phyloP scores from a whole-genome alignment of 1,140 invertebrate genomes.

The Drosophila virilis region DNA sequence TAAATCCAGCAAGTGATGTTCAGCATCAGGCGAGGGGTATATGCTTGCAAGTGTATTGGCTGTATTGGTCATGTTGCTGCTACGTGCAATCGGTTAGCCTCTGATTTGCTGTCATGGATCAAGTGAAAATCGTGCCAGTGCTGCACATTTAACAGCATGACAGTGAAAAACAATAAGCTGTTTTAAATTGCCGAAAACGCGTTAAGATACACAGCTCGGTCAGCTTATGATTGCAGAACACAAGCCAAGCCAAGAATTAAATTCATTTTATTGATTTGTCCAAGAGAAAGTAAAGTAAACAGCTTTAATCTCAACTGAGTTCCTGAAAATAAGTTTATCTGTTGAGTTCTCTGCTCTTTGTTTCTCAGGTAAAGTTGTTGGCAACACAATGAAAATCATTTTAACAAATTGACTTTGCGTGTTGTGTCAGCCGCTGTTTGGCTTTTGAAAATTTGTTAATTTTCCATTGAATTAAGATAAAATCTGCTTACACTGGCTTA shows the following conservation, averaged over 20 bases:
- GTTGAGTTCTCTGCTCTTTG: no score
- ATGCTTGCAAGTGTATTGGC: slow-evolving; percentile 16
- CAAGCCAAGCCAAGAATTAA: neutral
- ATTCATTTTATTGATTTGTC: slow-evolving; percentile 5
- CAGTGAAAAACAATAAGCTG: slow-evolving; percentile 23
- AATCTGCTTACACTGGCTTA: slow-evolving; percentile 79
- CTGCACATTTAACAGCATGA: slow-evolving; percentile 2
- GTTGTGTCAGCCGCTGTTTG: slow-evolving; percentile 72
- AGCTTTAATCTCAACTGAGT: neutral
- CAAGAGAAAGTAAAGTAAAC: neutral
- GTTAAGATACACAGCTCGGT: neutral
- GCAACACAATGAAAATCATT: slow-evolving; percentile 41
- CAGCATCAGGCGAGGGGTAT: slow-evolving; percentile 17
- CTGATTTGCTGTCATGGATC: slow-evolving; percentile 45
- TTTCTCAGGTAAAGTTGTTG: slow-evolving; percentile 30
- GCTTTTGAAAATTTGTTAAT: slow-evolving; percentile 73
- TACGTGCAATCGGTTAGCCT: slow-evolving; percentile 57
- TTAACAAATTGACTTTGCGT: slow-evolving; percentile 72
- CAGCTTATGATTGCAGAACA: neutral
- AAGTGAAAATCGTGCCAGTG: slow-evolving; percentile 13
- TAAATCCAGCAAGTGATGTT: slow-evolving; percentile 61
- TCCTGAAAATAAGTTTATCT: neutral
- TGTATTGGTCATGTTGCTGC: slow-evolving; percentile 26
- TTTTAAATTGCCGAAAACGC: neutral
- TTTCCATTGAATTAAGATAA: slow-evolving; percentile 75